phyloP scores from a whole-genome alignment of 2,113 vertebrate genomes.

The Gavia stellata region DNA sequence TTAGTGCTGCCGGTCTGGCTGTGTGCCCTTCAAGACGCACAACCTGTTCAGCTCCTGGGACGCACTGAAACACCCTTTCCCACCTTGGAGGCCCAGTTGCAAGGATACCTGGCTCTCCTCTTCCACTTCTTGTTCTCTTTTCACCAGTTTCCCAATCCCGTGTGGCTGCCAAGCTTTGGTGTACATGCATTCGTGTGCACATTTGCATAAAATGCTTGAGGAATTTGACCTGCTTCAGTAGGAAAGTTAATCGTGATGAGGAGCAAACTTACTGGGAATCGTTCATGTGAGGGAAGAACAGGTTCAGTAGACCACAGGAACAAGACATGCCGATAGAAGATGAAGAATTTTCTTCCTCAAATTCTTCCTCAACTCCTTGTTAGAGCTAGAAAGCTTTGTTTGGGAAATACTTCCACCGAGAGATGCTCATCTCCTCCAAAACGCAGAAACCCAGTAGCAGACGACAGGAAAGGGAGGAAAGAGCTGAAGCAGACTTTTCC shows the following conservation, averaged over 20 bases:
- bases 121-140: neutral
- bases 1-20: accelerated
- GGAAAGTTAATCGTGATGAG: neutral
- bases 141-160: neutral
- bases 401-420: neutral
- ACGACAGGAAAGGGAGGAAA: neutral
- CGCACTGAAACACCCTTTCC: neutral
- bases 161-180: neutral
- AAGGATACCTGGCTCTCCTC: neutral
- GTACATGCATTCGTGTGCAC: no score
- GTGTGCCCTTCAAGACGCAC: neutral
- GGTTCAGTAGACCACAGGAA: neutral
- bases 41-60: accelerated
- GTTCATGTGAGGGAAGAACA: neutral
- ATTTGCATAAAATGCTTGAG: neutral
- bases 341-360: neutral
- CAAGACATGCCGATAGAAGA: neutral
- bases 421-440: neutral
- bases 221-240: neutral
- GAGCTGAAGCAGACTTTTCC: neutral
- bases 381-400: neutral
- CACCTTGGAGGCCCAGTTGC: neutral
- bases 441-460: neutral
- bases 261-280: neutral
- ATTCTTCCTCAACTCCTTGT: neutral